These are phyloP conservation scores for Sebastolobus altivelis DNA, from an alignment of 2,797 vertebrate genomes.

Conservation along the genomic window DNA sequence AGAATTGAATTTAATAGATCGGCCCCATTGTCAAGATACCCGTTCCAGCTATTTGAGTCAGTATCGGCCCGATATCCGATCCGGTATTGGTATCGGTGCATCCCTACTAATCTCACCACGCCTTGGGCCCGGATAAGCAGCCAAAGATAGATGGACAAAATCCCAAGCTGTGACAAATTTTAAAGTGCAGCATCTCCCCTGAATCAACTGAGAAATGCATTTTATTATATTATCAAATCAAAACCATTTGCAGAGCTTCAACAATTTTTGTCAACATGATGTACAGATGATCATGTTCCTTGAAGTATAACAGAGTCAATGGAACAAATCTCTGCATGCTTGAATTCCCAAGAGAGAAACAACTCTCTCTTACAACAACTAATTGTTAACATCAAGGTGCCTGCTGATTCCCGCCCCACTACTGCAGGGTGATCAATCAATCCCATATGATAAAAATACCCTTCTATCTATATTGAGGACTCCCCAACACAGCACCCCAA, in stretches of 20 bases:
- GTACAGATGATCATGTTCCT: neutral
- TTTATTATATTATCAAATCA: neutral
- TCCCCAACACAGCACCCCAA: neutral
- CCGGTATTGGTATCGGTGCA: no score
- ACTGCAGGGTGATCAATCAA: neutral
- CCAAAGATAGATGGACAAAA: neutral
- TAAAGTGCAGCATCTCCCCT: neutral
- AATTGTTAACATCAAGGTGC: neutral
- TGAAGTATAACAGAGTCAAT: neutral
- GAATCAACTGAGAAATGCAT: neutral
- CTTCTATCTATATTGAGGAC: neutral
- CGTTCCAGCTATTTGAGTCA: no score
- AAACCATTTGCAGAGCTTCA: neutral
- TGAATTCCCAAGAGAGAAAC: neutral
- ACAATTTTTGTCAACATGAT: neutral
- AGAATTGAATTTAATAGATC: no score
- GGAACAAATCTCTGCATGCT: slow-evolving; percentile 1
- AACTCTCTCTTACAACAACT: neutral
- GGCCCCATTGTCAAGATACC: no score
- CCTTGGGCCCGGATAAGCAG: neutral
- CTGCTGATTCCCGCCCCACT: neutral
- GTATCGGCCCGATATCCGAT: no score
- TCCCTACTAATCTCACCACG: neutral
- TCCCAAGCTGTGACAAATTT: neutral
- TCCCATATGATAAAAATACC: neutral